Conservation (phyloP, 1,140 invertebrate genomes). For the Drosophila melanogaster region Release_6_plus_ISO1_MT NC_004354.4:7275001-7275500, state of each 20-base stretch:
- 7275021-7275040: too few species aligned
- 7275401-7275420: slow-evolving; percentile 4
- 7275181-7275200: slow-evolving; percentile 5
- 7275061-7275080: background rate
- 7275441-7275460: slow-evolving; percentile 61
- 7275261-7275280: slow-evolving; percentile 23
- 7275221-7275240: slow-evolving; percentile 16
- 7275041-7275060: too few species aligned
- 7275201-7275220: slow-evolving; percentile 11
- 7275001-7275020: too few species aligned
- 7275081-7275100: background rate
- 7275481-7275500: slow-evolving; percentile 78
- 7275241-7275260: slow-evolving; percentile 45
- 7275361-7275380: slow-evolving; percentile 20
- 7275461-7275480: slow-evolving; percentile 74
- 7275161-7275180: slow-evolving; percentile 4
- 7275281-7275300: slow-evolving; percentile 22
- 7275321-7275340: slow-evolving; percentile 11
- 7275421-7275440: slow-evolving; percentile 51
- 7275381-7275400: background rate
- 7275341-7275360: slow-evolving; percentile 32
- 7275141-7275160: background rate
- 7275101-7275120: slow-evolving; percentile 12
- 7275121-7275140: slow-evolving; percentile 3
- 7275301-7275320: background rate